Conservation (phyloP, 37 sponge, comb jelly and placozoan species). For the Dysidea cf. avara region DNA sequence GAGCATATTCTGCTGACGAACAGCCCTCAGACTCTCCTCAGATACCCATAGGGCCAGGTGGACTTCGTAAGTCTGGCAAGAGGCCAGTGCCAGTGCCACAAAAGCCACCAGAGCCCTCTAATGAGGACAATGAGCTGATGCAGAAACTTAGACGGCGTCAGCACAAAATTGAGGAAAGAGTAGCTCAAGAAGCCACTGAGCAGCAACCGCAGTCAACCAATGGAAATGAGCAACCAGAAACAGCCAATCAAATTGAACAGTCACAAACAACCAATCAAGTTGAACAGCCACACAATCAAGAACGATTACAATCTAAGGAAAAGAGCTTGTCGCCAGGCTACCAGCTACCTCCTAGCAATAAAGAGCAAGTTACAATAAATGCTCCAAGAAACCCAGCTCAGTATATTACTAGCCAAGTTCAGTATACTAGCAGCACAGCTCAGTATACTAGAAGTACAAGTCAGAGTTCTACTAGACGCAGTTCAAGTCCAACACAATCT, state of each 20-base stretch:
- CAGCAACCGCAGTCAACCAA: constrained; percentile 5
- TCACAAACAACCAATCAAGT: constrained; percentile 25
- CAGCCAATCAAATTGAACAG: constrained; percentile 1
- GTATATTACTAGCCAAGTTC: too few species aligned
- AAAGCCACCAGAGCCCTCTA: constrained; percentile 13
- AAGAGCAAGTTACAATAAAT: too few species aligned
- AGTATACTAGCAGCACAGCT: too few species aligned
- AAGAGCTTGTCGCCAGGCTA: too few species aligned
- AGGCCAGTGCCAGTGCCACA: background rate
- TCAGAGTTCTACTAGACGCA: too few species aligned
- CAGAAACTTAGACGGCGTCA: constrained; percentile 60
- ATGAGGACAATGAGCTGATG: constrained; percentile 51
- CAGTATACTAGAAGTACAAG: too few species aligned
- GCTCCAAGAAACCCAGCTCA: too few species aligned
- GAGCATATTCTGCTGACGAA: too few species aligned
- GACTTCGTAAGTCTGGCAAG: background rate
- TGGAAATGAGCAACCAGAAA: constrained; percentile 6
- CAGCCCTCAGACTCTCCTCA: too few species aligned
- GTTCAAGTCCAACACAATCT: too few species aligned
- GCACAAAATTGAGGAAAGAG: constrained; percentile 44
- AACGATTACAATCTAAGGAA: too few species aligned
- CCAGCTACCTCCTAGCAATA: too few species aligned
- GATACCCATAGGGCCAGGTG: background rate
- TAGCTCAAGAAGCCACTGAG: background rate
- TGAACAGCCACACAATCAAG: constrained; percentile 13